A percentile compares a stretch with the other conserved stretches of the same genome.
phyloP scores from a whole-genome alignment of 2,888 invertebrate species.

The Bombylius major region DNA sequence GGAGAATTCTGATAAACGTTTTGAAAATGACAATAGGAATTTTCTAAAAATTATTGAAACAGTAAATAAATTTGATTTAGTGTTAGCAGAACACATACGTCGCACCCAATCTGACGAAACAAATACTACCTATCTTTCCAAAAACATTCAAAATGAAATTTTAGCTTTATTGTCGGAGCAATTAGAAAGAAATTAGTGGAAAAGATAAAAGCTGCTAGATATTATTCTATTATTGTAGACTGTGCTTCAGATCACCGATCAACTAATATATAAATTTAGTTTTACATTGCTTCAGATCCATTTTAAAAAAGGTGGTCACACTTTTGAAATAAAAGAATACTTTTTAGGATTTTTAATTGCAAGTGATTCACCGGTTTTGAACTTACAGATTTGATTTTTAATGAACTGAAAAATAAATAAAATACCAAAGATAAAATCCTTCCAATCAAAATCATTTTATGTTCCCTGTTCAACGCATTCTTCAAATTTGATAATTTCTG shows the following conservation, averaged over 20 bases:
- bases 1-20: not conserved
- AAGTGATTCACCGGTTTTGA: too few species aligned
- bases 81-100: not conserved
- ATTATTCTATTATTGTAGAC: constrained; percentile 1
- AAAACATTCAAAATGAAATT: constrained; percentile 3
- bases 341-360: too few species aligned
- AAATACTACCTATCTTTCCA: not conserved
- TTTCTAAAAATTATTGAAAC: not conserved
- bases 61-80: not conserved
- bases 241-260: not conserved
- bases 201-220: not conserved
- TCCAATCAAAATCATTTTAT: too few species aligned
- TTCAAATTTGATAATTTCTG: too few species aligned
- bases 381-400: too few species aligned
- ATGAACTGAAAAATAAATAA: too few species aligned
- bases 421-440: too few species aligned
- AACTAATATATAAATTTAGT: too few species aligned
- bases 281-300: too few species aligned
- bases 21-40: not conserved
- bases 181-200: not conserved
- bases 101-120: not conserved
- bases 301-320: too few species aligned
- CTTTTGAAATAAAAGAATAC: too few species aligned
- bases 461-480: too few species aligned
- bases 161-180: not conserved